Conservation (phyloP, 1,140 invertebrate genomes). For the Orchestia grillus region DNA sequence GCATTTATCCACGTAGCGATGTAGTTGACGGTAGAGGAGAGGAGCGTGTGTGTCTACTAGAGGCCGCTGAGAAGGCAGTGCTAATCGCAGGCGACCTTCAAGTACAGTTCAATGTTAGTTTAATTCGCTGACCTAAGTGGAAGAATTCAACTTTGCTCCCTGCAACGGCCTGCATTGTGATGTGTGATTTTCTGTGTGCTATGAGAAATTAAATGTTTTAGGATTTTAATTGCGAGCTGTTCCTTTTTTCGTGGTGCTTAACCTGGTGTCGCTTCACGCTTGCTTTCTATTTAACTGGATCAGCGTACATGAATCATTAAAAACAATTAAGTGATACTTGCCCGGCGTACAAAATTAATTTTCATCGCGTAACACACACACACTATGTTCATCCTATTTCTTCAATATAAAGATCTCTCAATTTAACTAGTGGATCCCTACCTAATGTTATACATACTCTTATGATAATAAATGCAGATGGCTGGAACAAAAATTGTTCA, state of each 20-base stretch:
- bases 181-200: not conserved
- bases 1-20: not conserved
- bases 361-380: not conserved
- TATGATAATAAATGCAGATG: not conserved
- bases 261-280: not conserved
- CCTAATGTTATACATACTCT: not conserved
- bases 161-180: not conserved
- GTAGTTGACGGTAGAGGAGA: not conserved
- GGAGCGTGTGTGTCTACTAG: not conserved
- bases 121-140: not conserved
- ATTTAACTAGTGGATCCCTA: too few relatives aligned
- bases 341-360: not conserved
- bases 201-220: not conserved
- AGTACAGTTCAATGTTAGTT: not conserved
- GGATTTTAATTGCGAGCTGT: not conserved
- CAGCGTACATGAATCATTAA: not conserved
- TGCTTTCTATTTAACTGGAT: not conserved
- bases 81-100: too few relatives aligned
- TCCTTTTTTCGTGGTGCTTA: not conserved
- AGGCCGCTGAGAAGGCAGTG: not conserved
- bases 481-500: not conserved
- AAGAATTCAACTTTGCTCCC: not conserved
- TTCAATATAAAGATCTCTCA: not conserved
- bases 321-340: not conserved
- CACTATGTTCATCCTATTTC: not conserved